Percentiles rank a stretch among this genome's conserved stretches.
Conservation (phyloP, 1,140 invertebrate genomes). For the Trichonephila clavipes region DNA sequence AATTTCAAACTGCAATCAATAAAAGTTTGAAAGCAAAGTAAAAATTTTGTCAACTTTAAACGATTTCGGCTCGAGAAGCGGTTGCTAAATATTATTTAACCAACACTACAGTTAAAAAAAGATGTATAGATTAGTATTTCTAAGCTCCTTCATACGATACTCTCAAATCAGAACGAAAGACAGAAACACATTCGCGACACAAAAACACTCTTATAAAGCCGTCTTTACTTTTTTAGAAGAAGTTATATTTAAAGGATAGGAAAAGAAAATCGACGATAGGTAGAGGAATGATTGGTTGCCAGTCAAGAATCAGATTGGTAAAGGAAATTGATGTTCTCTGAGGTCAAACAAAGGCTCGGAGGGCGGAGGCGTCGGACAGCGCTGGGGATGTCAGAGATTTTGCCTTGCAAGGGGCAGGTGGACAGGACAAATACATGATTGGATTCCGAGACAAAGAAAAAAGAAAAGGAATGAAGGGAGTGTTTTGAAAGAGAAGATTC, state of each 20-base stretch:
- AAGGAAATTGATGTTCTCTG: constrained; percentile 30
- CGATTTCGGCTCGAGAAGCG: too few relatives aligned
- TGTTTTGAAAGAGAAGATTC: not conserved
- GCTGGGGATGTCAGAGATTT: not conserved
- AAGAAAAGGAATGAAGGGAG: not conserved
- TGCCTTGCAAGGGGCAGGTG: constrained; percentile 44
- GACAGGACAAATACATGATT: constrained; percentile 76
- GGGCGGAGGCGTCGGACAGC: not conserved
- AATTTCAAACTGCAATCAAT: too few relatives aligned
- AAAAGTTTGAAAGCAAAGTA: too few relatives aligned
- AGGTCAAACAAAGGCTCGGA: constrained; percentile 18
- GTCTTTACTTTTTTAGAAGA: too few relatives aligned
- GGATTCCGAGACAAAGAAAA: constrained; percentile 3
- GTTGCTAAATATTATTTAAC: too few relatives aligned
- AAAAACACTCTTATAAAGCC: too few relatives aligned
- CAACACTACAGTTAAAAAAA: too few relatives aligned
- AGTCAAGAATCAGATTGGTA: not conserved
- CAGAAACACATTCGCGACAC: too few relatives aligned
- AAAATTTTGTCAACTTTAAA: too few relatives aligned
- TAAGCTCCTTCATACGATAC: too few relatives aligned
- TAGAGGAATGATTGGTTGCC: constrained; percentile 19
- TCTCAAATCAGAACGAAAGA: too few relatives aligned
- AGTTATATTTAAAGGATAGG: not conserved
- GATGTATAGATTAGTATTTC: too few relatives aligned
- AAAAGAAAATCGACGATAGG: not conserved